These are phyloP conservation scores for Physella acuta DNA, from an alignment of 1,140 invertebrate species.

Conservation along the genomic window DNA sequence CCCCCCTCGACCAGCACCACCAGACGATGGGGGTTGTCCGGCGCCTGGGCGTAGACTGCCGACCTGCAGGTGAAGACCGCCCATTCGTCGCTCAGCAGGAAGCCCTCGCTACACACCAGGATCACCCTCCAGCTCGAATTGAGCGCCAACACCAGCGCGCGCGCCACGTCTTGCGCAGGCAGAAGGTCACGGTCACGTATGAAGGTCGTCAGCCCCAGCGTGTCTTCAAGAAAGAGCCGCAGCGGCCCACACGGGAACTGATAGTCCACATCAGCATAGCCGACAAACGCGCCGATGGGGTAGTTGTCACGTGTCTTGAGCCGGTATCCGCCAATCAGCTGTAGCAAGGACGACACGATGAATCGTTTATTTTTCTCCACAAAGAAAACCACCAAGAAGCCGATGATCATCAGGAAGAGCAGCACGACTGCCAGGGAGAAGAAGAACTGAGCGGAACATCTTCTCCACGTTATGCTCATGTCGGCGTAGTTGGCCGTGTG, in stretches of 20 bases:
- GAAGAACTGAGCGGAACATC: background rate
- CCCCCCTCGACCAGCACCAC: conserved; percentile 1
- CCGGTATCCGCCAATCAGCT: background rate
- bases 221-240: conserved; percentile 2
- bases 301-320: background rate
- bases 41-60: background rate
- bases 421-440: background rate
- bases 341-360: background rate
- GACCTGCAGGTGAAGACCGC: background rate
- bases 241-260: background rate
- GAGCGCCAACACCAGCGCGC: background rate
- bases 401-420: background rate
- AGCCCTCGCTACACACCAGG: conserved; percentile 3
- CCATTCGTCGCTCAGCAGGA: conserved; percentile 2
- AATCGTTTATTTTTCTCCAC: background rate
- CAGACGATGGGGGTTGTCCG: background rate
- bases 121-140: conserved; percentile 9
- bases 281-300: background rate
- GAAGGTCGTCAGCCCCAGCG: background rate
- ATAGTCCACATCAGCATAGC: conserved; percentile 8
- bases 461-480: background rate
- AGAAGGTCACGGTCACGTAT: background rate
- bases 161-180: background rate
- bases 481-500: background rate
- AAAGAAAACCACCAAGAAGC: conserved; percentile 5